Base-by-base conservation (phyloP, 2,888 invertebrate genomes). In the Hartigia nigra region DNA sequence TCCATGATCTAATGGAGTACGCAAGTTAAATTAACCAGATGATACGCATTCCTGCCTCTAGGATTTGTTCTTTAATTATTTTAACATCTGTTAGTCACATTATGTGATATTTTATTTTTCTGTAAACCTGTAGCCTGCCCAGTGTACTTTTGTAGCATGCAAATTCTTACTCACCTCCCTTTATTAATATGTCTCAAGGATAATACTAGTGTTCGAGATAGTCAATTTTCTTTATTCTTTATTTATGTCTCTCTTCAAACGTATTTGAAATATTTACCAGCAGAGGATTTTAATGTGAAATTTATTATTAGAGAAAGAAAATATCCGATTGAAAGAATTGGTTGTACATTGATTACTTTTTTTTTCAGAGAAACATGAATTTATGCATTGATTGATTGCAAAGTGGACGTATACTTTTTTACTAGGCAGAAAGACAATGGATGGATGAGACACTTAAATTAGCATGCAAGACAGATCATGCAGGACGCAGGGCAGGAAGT, bases 401-500 rank as follows among this genome's bases (percentile, higher is more conserved):
- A 55, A 23, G 23, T 55, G 55, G 55, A 55, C 23, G 9, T 55
- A 55, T 55, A 55, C 0, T 23, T 55, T 55, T 23, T 5, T 9
- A 55, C 9, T 55, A 55, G 55, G 23, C 23, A 55, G 23, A 55
- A 55, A 55, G 23, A 11, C 5, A 55, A 55, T 55, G 55, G 9
- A 55, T 9, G 9, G 23, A 72, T 72, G 32, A 72, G 32, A 72
- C 34, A 32, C 72, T 72, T 72, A 72, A 72, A 32, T 35, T 81
- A 77, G 78, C 87, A 85, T 87, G 87, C 87, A 86, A 78, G 80
- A 84, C 76, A 80, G 79, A 82, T 82, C 88, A 87, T 90, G 88
- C 90, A 87, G 87, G 88, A 87, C 81, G 82, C 78, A 85, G 87
- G 88, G 84, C 83, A 84, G 84, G 87, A 87, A 90, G 86, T 86